Evolutionary conservation across 1,140 invertebrate genomes (phyloP), one percentile per base, ranked within the genome.

Genomic region (Dinothrombium tinctorium): DNA sequence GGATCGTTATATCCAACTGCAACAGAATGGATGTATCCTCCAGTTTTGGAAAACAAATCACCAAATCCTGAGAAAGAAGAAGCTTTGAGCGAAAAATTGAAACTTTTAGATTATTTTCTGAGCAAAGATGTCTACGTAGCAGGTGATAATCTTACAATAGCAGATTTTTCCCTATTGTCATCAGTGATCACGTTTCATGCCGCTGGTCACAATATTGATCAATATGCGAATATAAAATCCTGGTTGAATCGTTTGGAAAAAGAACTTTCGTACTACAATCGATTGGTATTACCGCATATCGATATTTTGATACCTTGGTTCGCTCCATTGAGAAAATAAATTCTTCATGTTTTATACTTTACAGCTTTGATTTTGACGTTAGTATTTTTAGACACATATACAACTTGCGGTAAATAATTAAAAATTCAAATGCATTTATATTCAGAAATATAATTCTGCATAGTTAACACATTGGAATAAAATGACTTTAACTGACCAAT

Each of bases 91-190:
- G 46, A 54, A 41, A 51, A 55, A 12, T 54, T 63, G 24, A 43
- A 41, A 31, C 53, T 56, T 33, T 41, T 64, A 19, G 57, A 64
- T 40, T 44, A 20, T 5, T 56, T 57, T 47, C 47, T 65, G 3
- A 15, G 3, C 2, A 31, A 37, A 1, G 53, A 52, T 0, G 47
- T 46, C n/a, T 64, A 57, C 51, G 53, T 56, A 12, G 56, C 55
- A 9, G 61, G 57, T n/a, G 46, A 55, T 15, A 41, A 49, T 11
- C 54, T 80, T 11, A 80, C 76, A 19, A 53, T 82, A 6, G 78
- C 78, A 6, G 77, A 59, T 46, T 44, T 59, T 21, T 51, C 54
- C 6, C 12, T 35, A 35, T 9, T 17, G 20, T 7, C 17, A 7
- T 20, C 33, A 12, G 4, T 17, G 11, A 5, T 12, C 8, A 20